A percentile compares a stretch with the other conserved stretches of the same genome.
phyloP scores from a whole-genome alignment of 2,888 invertebrate genomes.

The Phragmatobia fuliginosa region DNA sequence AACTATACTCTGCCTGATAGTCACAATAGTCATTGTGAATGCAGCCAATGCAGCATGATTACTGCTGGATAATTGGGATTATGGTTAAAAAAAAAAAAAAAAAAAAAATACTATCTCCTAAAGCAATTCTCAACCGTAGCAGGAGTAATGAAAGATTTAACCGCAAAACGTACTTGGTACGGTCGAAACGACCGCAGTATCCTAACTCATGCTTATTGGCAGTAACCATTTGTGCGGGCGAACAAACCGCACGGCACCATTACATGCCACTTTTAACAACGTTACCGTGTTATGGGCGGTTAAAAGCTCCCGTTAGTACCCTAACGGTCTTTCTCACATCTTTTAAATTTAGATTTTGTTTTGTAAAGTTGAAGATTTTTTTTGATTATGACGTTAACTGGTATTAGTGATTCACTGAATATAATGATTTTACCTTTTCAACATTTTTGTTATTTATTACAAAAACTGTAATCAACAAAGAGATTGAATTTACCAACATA shows the following conservation, averaged over 20 bases:
- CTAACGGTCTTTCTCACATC: conserved; percentile 31
- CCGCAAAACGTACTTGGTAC: conserved; percentile 27
- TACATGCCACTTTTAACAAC: conserved; percentile 41
- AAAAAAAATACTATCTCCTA: background rate
- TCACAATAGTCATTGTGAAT: too few species aligned
- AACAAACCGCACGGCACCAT: conserved; percentile 41
- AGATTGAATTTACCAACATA: background rate
- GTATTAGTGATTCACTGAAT: background rate
- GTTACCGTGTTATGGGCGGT: conserved; percentile 40
- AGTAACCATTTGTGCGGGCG: conserved; percentile 30
- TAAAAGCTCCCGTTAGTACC: conserved; percentile 32
- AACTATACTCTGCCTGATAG: too few species aligned
- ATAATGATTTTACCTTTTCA: background rate
- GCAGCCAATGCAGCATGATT: too few species aligned
- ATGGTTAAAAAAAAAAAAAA: background rate
- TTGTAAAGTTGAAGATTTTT: conserved; percentile 21
- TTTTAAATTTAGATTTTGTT: conserved; percentile 25
- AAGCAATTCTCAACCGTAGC: background rate
- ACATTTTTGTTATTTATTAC: background rate
- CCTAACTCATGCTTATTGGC: conserved; percentile 42
- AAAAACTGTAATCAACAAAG: background rate
- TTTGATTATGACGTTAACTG: background rate
- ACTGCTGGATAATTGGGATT: too few species aligned
- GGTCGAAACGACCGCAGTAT: conserved; percentile 39
- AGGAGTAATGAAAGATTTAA: conserved; percentile 17